Base-by-base conservation (phyloP, 2,888 invertebrate genomes). In the Drosophila leonis region DNA sequence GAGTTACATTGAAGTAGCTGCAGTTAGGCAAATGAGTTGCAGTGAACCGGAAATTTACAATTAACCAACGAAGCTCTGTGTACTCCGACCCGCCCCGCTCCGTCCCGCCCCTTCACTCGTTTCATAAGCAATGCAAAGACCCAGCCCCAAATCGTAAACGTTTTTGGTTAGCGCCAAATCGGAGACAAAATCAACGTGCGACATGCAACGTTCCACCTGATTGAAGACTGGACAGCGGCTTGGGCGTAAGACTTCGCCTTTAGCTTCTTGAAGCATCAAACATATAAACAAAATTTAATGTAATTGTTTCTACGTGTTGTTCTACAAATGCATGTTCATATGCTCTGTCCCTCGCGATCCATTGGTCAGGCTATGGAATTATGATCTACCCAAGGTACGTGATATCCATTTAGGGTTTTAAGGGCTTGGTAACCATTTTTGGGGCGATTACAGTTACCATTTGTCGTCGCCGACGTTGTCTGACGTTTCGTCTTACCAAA, bases 11-110 rank as follows among this genome's bases (percentile, higher is more conserved):
- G 66, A 52, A 72, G 62, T 74, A 48, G 51, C 44, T 52, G 39
- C 56, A 74, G 73, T 74, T 77, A 69, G 82, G 62, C 78, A 73
- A 83, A 87, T 82, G 80, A 63, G 78, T 51, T 89, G 80, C 86
- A 84, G 57, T 90, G 87, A 90, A 87, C 86, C 86, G 86, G 86
- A 87, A 87, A 87, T 78, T 84, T 65, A 89, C 89, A 89, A 90
- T 87, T 84, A 84, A 90, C 48, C 72, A 70, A 56, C 82, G 27
- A 62, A 59, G 57, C 54, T 9, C 20, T 20, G 20, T 0, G 4
- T 1, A 8, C 24, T 7, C 44, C 59, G 8, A 7, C 42, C 12
- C 56, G 6, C 42, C 0, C 29, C 24, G 24, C 24, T 4, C 24
- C 24, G 24, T 4, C 20, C 4, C 51, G 31, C 20, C 44, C 27